Evolutionary conservation across 2,113 vertebrate species (phyloP).

Genomic region (Actenoides hombroni): DNA sequence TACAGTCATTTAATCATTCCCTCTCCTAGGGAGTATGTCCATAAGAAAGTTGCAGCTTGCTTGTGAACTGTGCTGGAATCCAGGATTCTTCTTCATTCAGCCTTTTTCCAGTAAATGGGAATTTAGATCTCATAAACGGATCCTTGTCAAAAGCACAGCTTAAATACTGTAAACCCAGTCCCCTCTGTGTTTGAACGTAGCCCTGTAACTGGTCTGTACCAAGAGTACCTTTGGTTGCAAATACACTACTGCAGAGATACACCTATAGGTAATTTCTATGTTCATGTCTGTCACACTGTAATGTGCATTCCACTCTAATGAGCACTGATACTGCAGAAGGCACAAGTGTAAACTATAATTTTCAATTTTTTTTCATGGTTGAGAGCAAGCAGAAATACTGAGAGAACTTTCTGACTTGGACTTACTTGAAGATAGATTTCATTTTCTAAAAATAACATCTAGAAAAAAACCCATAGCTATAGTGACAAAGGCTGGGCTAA

Average conservation of each 20-base stretch:
- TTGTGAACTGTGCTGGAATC: neutral
- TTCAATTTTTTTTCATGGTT: neutral
- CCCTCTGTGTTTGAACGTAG: neutral
- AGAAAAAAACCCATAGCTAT: neutral
- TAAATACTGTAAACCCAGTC: neutral
- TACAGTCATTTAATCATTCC: neutral
- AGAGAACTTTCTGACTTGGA: neutral
- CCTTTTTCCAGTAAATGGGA: neutral
- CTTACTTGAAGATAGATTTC: neutral
- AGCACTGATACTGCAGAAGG: neutral
- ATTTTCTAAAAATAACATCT: neutral
- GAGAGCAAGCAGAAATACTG: neutral
- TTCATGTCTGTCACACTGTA: neutral
- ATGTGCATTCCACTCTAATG: neutral
- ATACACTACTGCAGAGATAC: neutral
- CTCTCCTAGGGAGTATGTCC: neutral
- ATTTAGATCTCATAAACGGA: neutral
- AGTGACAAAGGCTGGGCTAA: neutral
- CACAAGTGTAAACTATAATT: neutral
- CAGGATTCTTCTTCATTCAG: neutral
- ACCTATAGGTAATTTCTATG: neutral
- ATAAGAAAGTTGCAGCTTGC: neutral
- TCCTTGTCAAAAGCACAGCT: neutral
- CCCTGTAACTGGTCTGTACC: neutral
- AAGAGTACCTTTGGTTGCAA: neutral